phyloP scores from a whole-genome alignment of 1,140 invertebrate species.

The Ceratina calcarata region DNA sequence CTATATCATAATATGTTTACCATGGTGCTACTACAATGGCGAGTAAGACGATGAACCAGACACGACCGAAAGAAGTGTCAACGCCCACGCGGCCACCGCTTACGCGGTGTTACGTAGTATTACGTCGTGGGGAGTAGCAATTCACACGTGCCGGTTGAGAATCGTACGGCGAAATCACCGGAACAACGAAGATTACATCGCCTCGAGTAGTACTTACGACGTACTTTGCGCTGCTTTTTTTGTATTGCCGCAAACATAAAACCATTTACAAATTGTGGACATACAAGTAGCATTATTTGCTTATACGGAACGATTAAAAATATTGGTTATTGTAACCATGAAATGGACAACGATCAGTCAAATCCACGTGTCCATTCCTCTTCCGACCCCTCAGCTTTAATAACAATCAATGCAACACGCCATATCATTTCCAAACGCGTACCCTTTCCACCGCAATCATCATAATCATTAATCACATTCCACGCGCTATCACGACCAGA shows the following conservation, averaged over 20 bases:
- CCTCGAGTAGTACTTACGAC: not conserved
- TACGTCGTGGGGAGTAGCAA: slow-evolving; percentile 27
- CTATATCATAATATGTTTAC: not conserved
- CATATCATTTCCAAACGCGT: not conserved
- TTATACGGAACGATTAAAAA: too few relatives aligned
- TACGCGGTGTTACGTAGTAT: slow-evolving; percentile 34
- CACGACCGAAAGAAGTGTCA: slow-evolving; percentile 11
- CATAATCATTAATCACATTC: slow-evolving; percentile 1
- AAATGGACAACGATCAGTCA: too few relatives aligned
- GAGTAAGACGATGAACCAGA: not conserved
- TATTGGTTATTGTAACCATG: too few relatives aligned
- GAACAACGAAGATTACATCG: slow-evolving; percentile 14
- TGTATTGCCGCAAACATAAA: too few relatives aligned
- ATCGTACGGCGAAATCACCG: not conserved
- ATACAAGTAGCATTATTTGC: too few relatives aligned
- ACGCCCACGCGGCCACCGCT: slow-evolving; percentile 32
- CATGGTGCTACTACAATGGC: not conserved
- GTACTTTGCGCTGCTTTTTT: not conserved
- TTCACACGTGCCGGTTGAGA: slow-evolving; percentile 33
- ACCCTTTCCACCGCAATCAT: slow-evolving; percentile 2
- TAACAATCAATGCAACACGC: not conserved
- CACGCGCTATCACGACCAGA: not conserved
- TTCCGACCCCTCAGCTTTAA: too few relatives aligned
- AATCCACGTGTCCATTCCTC: too few relatives aligned
- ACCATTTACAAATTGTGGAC: too few relatives aligned